Base-by-base conservation (phyloP, 2,797 vertebrate genomes). In the Ambastaia sidthimunki region DNA sequence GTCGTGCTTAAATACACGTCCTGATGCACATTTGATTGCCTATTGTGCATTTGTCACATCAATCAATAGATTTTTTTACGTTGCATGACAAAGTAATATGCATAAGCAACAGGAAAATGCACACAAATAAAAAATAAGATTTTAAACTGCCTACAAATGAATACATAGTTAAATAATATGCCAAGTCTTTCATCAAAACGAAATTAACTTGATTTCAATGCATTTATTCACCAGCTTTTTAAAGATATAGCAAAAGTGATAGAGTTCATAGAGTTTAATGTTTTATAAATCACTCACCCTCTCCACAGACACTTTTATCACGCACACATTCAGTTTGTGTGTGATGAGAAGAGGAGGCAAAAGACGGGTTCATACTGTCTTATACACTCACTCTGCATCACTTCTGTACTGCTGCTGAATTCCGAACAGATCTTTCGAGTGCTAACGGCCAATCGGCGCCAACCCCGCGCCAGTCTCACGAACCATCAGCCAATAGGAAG, bases 391-490 rank as follows among this genome's bases (percentile, higher is more conserved):
- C 59, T 44, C 48, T 37, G 47, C 87, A 79, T 82, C 86, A 82
- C 86, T 89, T 16, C 59, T 87, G 81, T 11, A 44, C 90, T 81
- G 37, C 82, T 80, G 65, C 75, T 83, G 88, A 75, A 89, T 87
- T 91, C 90, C 87, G 82, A 83, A 84, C 82, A 37, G 89, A 93
- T 92, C 91, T 87, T 93, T 93, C 92, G 92, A 93, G 89, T 37
- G 67, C 80, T 80, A 87, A 59, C 88, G 86, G 79, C 93, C 93
- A 94, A 96, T 96, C 91, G 80, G 90, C 31, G 87, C 2, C 52
- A 28, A 7, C 52, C 21, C 72, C 3, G 69, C 18, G 10, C 31
- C 88, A 28, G 76, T 80, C 84, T 88, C 72, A 84, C 85, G 87
- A 74, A 91, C 90, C 89, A 95, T 95, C 91, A 80, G 90, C 55